phyloP scores from a whole-genome alignment of 2,113 vertebrate species.

The Ctenodactylus gundi region DNA sequence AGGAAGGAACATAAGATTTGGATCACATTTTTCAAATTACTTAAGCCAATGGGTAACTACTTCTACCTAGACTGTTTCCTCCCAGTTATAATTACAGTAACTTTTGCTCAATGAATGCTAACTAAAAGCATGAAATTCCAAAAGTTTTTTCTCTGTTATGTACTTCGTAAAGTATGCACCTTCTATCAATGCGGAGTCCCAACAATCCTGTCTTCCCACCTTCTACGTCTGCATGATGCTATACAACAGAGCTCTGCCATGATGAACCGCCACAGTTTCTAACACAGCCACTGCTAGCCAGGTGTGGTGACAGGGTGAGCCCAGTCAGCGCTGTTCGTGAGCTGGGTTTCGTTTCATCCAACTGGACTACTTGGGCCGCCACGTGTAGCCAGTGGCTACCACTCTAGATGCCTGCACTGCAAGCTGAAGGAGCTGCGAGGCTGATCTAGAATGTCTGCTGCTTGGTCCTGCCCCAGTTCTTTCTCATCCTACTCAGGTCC shows the following conservation, averaged over 20 bases:
- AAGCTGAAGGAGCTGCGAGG: not conserved
- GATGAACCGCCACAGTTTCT: not conserved
- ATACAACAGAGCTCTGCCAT: not conserved
- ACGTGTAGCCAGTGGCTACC: not conserved
- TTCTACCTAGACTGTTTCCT: not conserved
- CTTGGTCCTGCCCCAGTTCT: not conserved
- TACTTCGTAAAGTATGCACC: not conserved
- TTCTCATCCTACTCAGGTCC: not conserved
- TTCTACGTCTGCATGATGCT: not conserved
- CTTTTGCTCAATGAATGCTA: not conserved
- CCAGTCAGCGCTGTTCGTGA: not conserved
- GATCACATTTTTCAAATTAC: not conserved
- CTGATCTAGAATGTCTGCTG: not conserved
- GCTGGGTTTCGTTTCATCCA: conserved; percentile 22
- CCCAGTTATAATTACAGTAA: not conserved
- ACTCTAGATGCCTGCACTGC: not conserved
- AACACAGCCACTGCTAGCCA: not conserved
- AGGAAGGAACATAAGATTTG: not conserved
- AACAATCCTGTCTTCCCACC: not conserved
- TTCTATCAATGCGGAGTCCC: not conserved
- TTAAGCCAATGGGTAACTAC: not conserved
- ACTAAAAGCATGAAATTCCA: not conserved
- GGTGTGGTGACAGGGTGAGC: not conserved
- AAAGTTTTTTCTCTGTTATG: not conserved
- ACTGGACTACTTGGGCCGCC: not conserved